Evolutionary conservation across 2,797 vertebrate species (phyloP).

Genomic region (Hydrocynus forskahlii): DNA sequence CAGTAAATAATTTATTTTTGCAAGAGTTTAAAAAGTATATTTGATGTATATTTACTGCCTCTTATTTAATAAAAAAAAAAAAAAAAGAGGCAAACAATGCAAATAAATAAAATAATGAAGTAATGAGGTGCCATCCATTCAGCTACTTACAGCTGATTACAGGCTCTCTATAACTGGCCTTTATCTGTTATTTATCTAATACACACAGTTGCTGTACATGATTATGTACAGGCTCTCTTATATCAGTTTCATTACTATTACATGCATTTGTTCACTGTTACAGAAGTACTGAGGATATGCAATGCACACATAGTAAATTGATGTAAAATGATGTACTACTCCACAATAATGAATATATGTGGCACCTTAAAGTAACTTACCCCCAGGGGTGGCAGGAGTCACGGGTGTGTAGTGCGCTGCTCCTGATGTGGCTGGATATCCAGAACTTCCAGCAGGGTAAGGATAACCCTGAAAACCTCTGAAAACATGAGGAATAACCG

Average conservation of each 20-base stretch:
- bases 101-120: not conserved
- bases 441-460: slow-evolving; percentile 82
- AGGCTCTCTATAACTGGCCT: too few species aligned
- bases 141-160: not conserved
- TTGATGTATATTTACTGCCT: too few species aligned
- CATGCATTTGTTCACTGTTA: not conserved
- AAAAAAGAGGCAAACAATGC: too few species aligned
- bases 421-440: slow-evolving; percentile 85
- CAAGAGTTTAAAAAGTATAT: too few species aligned
- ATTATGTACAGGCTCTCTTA: not conserved
- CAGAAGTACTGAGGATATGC: not conserved
- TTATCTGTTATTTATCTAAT: too few species aligned
- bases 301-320: not conserved
- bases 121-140: not conserved
- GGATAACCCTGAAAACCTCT: slow-evolving; percentile 88
- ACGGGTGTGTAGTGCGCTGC: slow-evolving; percentile 85
- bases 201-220: too few species aligned
- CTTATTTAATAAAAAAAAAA: too few species aligned
- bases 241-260: not conserved
- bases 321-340: not conserved
- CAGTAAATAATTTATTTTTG: too few species aligned
- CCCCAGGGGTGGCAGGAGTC: slow-evolving; percentile 86
- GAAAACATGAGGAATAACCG: not conserved
- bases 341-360: not conserved
- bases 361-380: slow-evolving; percentile 72